Evolutionary conservation across 2,888 invertebrate genomes (phyloP), one percentile per base, ranked within the genome.

Genomic region (Kuschelorhynchus macadamiae): DNA sequence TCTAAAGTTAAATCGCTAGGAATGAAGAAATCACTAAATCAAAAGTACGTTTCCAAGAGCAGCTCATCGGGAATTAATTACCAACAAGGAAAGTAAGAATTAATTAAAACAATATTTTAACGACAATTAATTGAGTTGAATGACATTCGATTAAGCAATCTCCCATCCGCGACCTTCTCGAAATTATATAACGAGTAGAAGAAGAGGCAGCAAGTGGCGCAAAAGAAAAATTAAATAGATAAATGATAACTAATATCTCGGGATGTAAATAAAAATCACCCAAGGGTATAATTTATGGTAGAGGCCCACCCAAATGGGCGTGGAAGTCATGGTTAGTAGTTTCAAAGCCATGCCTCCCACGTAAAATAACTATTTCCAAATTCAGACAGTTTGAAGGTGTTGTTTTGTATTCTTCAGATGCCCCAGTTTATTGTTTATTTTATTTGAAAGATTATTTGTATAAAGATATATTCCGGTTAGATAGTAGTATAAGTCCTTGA

Each of bases 301-400:
- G 44, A 39, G 41, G 25, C 65, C 65, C 41, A 50, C 65, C 65
- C 57, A 52, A 14, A 32, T 65, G 65, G 65, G 65, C 65, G 65
- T 65, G 65, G 52, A 57, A 65, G 65, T 65, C 65, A 65, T 57
- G 65, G 65, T 57, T 57, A 57, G 65, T 50, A 56, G 65, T 65
- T 65, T 50, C 50, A 57, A 65, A 50, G 57, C 44, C 57, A 49
- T 57, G 57, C 57, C 57, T 57, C 57, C 57, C 57, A 57, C 57
- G 57, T 57, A 42, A 52, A 52, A 39, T 52, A 52, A 9, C 52
- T 52, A 52, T 52, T 52, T 52, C 52, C 52, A 39, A 52, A 52
- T 52, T 52, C 39, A 21, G 39, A 36, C 21, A 1, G 36, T 8
- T 21, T 25, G 25, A 5, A 5, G 25, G 3, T 25, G 25, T 25